Evolutionary conservation across 1,140 invertebrate species (phyloP), one percentile per base, ranked within the genome.

Genomic region (Hylaeus anthracinus): DNA sequence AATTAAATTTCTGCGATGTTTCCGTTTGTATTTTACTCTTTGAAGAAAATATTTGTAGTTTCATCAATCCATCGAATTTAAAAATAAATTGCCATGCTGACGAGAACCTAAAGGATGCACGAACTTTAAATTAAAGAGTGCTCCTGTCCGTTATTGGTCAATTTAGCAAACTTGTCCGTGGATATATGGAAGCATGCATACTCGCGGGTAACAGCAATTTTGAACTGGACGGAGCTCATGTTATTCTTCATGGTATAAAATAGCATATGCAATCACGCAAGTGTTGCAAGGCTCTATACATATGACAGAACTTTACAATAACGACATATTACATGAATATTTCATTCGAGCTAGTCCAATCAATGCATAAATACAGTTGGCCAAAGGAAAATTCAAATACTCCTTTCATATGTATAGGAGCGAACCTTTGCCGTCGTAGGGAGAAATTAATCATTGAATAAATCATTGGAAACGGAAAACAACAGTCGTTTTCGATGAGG

Each of bases 321-420:
- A 77, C 55, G 75, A 70, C 66, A 70, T 77, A 70, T 70, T 77
- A 77, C 66, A 77, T 77, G 75, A 77, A 77, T 77, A 77, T 70
- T 77, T 77, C 75, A 77, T 77, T 10, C 1, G 26, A 45, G 37
- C 43, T 56, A 26, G 53, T 53, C 39, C 26, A 41, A 26, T 70
- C 55, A n/a, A 70, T 60, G 8, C 14, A 55, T n/a, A 37, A 43
- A 77, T 66, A 43, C 4, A 65, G 58, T 65, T 53, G 12, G 61
- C 12, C 51, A 48, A 63, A 66, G 66, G 37, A 41, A 60, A 70
- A 41, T 77, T 70, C 8, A n/a, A 70, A 26, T 48, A 10, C 37
- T 48, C 8, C n/a, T 26, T 61, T 51, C 26, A 48, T 72, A 72
- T 61, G 71, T 5, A 70, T 70, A 70, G 56, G 67, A 51, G 14